Percentiles rank a stretch among this genome's conserved stretches.
Conservation (phyloP, 2,797 vertebrate genomes). For the Gymnopithys bicolor region DNA sequence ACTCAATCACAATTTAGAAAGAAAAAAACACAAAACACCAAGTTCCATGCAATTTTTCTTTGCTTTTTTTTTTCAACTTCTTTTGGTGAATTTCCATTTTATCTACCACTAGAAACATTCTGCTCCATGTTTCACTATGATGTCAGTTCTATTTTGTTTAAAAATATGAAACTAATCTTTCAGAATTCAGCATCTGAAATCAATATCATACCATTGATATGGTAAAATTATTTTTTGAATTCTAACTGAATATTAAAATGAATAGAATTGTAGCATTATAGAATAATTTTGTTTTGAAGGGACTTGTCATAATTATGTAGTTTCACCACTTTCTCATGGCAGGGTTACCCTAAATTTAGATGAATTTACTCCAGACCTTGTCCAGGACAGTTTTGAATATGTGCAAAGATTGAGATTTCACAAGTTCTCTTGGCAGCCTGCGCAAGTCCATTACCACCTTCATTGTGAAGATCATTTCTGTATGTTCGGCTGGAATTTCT, state of each 20-base stretch:
- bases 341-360: neutral
- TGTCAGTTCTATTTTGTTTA: neutral
- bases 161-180: neutral
- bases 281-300: neutral
- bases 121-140: neutral
- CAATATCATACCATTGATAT: neutral
- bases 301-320: neutral
- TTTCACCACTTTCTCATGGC: neutral
- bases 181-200: neutral
- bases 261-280: neutral
- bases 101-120: neutral
- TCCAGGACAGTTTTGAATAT: neutral
- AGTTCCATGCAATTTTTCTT: neutral
- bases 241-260: neutral
- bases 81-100: conserved; percentile 39
- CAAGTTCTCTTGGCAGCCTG: neutral
- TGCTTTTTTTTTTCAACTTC: neutral
- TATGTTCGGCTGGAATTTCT: neutral
- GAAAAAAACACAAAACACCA: rapidly evolving
- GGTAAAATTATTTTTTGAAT: neutral
- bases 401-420: neutral
- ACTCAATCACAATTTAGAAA: neutral
- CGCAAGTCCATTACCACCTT: neutral
- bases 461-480: neutral
- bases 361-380: neutral